Base-by-base conservation (phyloP, 1,140 invertebrate genomes). In the Lerema accius region DNA sequence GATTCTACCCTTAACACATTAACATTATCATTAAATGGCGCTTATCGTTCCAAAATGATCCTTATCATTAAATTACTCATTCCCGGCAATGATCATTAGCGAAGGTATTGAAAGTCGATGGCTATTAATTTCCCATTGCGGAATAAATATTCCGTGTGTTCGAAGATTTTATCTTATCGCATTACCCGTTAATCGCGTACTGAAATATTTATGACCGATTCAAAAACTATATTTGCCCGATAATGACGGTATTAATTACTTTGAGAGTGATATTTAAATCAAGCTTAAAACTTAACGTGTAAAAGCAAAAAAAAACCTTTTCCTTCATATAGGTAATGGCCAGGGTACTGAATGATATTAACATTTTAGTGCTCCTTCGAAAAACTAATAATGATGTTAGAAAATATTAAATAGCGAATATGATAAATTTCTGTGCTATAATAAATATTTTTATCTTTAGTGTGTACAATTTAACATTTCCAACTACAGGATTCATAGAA, bases 81-180 rank as follows among this genome's bases (percentile, higher is more conserved):
- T 59, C 42, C 55, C 43, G 28, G 45, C 73, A 76, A 80, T 78
- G 73, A 73, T 82, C 80, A 80, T 83, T 83, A 83, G 70, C 43
- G 67, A 43, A 39, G 61, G 74, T 76, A 82, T 86, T 84, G 79
- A 28, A 83, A 28, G 53, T 58, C 53, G 53, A 58, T 45, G 65
- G 59, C 71, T 71, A 82, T 85, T 80, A 83, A 83, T 85, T 74
- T 79, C 69, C 59, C 81, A 82, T 84, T 84, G 79, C 56, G 40
- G 6, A 50, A 60, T 40, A 35, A 51, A 53, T 32, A 32, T 58
- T 58, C 53, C 23, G 23, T 58, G 6, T 58, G 53, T 58, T 58
- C 40, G 26, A 58, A 58, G 53, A 58, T 45, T 58, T 58, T 58
- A 58, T 58, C 53, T 58, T 58, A 58, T 58, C 53, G 45, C 53